phyloP scores from a whole-genome alignment of 2,888 invertebrate species.

The Sminthurinus aureus region DNA sequence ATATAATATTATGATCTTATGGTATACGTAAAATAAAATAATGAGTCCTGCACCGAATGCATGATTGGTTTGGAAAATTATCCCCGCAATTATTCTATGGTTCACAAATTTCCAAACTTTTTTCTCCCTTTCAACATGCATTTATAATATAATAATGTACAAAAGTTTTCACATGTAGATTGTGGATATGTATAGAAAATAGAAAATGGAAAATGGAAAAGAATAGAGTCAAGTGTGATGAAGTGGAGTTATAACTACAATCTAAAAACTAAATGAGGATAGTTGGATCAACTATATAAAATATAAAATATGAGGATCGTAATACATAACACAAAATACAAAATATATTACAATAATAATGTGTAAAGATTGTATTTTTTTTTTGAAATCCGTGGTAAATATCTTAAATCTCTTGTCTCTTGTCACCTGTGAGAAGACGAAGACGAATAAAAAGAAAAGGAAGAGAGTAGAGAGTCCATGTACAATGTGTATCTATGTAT shows the following conservation, averaged over 20 bases:
- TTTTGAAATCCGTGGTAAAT: slow-evolving; percentile 39
- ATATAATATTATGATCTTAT: not conserved
- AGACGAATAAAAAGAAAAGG: too few species aligned
- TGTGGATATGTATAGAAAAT: too few species aligned
- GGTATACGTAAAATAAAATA: too few species aligned
- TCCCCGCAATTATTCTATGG: slow-evolving; percentile 56
- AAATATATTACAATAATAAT: not conserved
- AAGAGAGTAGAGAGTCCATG: too few species aligned
- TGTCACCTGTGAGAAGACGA: slow-evolving; percentile 38
- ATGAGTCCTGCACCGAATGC: slow-evolving; percentile 55
- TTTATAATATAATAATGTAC: too few species aligned
- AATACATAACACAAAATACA: too few species aligned
- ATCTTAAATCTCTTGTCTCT: slow-evolving; percentile 6
- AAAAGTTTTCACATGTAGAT: too few species aligned
- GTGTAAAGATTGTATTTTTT: slow-evolving; percentile 34
- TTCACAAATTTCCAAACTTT: slow-evolving; percentile 50
- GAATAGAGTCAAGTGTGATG: not conserved
- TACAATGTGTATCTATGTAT: too few species aligned
- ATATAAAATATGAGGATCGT: too few species aligned
- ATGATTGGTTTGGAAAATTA: slow-evolving; percentile 60
- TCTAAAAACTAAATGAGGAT: not conserved
- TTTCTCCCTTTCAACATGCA: slow-evolving; percentile 10
- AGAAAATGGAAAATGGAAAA: not conserved
- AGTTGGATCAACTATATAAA: not conserved
- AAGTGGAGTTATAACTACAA: slow-evolving; percentile 11